phyloP scores from a whole-genome alignment of 2,888 invertebrate genomes.

The Tuta absoluta region DNA sequence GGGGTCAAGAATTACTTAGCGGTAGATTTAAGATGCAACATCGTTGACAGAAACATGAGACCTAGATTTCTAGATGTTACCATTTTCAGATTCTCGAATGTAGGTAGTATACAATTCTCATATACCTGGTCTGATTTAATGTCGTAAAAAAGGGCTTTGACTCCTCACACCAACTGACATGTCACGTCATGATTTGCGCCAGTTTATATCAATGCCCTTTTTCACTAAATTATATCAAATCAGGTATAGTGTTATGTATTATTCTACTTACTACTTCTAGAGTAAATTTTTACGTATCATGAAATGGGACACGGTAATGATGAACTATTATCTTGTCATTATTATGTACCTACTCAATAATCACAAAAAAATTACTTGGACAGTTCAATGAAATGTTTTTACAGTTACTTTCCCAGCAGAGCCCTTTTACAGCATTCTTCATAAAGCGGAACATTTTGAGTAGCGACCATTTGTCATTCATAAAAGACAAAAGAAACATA shows the following conservation, averaged over 20 bases:
- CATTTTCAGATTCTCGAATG: neutral
- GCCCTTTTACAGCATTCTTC: neutral
- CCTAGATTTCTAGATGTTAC: neutral
- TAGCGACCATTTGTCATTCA: neutral
- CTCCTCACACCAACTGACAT: too few relatives aligned
- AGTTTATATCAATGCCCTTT: too few relatives aligned
- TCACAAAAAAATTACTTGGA: neutral
- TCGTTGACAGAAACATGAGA: neutral
- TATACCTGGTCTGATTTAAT: too few relatives aligned
- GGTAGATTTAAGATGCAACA: neutral
- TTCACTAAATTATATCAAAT: too few relatives aligned
- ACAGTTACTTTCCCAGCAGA: neutral
- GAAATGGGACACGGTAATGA: too few relatives aligned
- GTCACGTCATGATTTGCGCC: too few relatives aligned
- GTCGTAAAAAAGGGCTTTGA: too few relatives aligned
- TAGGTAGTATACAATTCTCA: neutral
- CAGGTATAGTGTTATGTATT: too few relatives aligned
- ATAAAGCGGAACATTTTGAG: neutral
- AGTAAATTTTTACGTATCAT: too few relatives aligned
- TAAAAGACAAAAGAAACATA: conserved; percentile 2
- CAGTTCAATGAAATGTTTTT: neutral
- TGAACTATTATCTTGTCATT: too few relatives aligned
- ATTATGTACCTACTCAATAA: neutral
- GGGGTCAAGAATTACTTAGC: conserved; percentile 4
- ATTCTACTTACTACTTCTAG: too few relatives aligned